Base-by-base conservation (phyloP, 35 echinoderm and acorn worm genomes). In the Heliocidaris erythrogramma region DNA sequence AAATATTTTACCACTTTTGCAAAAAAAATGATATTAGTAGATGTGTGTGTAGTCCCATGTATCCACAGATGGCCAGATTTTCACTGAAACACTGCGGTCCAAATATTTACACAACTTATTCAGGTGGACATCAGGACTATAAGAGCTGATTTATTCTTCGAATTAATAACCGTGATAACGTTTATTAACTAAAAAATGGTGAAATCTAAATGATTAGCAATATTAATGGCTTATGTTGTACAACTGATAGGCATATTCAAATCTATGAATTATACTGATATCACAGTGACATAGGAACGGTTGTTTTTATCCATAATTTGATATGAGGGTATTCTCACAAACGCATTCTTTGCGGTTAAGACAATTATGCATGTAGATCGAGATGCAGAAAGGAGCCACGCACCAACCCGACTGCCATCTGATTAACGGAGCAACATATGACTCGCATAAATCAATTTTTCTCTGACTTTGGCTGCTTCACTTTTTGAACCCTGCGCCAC, bases 391-490 rank as follows among this genome's bases (percentile, higher is more conserved):
- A 60, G 18, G 59, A 60, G 2, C 65, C 65, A 78, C 27, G 65
- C 65, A 78, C 18, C 8, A 78, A 24, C 18, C 65, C 27, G 65
- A 78, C 65, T 78, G 5, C 21, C 65, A 78, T 78, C 65, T 78
- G 87, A 48, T 59, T 49, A 92, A 59, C 48, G 30, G 91, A 11
- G 91, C 32, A 92, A 92, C 91, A 92, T 92, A 92, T 92, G 91
- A 92, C 47, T 48, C 29, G 91, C 91, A 92, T 92, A 92, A 92
- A 92, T 92, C 91, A 92, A 91, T 12, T 30, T 59, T 30, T 92
- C 47, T 92, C 11, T 13, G n/a, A 30, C 47, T 92, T 10, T 27
- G 24, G 31, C 18, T 49, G 91, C 50, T 30, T 92, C 47, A 92
- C 91, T 48, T 92, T 92, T 92, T 92, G 91, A 92, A 92, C 91